Base-by-base conservation (phyloP, 2,113 vertebrate species). In the Gymnarchus niloticus region DNA sequence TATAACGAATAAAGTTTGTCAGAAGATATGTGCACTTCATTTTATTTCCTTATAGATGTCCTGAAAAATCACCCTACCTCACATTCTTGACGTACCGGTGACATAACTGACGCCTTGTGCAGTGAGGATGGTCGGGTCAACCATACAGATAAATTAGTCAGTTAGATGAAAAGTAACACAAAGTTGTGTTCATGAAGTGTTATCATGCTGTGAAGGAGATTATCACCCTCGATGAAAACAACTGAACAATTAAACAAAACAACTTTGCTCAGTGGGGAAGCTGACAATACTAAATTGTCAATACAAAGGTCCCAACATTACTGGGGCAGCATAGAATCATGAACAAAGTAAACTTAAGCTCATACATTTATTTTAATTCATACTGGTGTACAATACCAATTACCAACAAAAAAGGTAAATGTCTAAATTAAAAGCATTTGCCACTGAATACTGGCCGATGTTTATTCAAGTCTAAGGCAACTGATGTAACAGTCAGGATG, bases 381-480 rank as follows among this genome's bases (percentile, higher is more conserved):
- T 56, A 41, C 51, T 28, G 37, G 25, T 28, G 28, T 21, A 41
- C 33, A 73, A 54, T 82, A 19, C 49, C 12, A 82, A 82, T 21
- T 82, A 28, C 54, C 49, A 82, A 33, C 28, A 83, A 83, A 83
- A 46, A 28, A 44, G 37, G 56, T 83, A n/a, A 83, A 83, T 17
- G 54, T 59, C 37, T 57, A 9, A 28, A 46, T 83, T 83, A 83
- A 25, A 57, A 83, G 33, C 19, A 25, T 59, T 83, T 83, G 41
- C 12, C 73, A 87, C 69, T 14, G 3, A 82, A 48, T 85, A 85
- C 84, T 85, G 84, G 84, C 84, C 84, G 33, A 54, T 46, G 28
- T 73, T 85, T 85, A 52, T 85, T 76, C 84, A 85, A 76, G 84
- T 85, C 84, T 48, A 56, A n/a, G 56, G 61, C 51, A 49, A 46